Conservation (phyloP, 2,888 invertebrate species). For the Trachelus stipa region DNA sequence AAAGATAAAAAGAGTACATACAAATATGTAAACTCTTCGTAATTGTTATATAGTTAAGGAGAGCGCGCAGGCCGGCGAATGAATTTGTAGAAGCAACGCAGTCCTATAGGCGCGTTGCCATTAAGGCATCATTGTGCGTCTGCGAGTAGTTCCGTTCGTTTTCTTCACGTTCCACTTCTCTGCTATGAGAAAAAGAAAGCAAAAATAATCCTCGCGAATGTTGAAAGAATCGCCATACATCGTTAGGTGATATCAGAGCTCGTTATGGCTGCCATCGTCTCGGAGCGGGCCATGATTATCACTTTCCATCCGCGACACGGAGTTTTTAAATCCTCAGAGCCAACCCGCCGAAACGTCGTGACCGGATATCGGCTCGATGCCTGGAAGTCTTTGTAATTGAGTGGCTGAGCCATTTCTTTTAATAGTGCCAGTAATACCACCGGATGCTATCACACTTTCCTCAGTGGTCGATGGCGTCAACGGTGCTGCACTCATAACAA, state of each 20-base stretch:
- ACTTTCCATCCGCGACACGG: not conserved
- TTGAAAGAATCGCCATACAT: not conserved
- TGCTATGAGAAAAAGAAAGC: not conserved
- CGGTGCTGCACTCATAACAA: constrained; percentile 51
- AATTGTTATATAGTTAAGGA: not conserved
- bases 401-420: constrained; percentile 72
- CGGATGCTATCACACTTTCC: constrained; percentile 66
- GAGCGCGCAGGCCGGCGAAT: not conserved
- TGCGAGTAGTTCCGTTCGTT: constrained; percentile 18
- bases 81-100: constrained; percentile 16
- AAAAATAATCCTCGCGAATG: not conserved
- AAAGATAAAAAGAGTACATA: not conserved
- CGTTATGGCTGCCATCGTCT: not conserved
- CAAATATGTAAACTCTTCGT: not conserved
- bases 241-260: not conserved
- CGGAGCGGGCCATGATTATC: not conserved
- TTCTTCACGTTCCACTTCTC: not conserved
- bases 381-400: constrained; percentile 76
- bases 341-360: constrained; percentile 80
- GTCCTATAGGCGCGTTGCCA: constrained; percentile 31
- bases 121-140: constrained; percentile 60
- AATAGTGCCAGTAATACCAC: constrained; percentile 47
- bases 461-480: constrained; percentile 72
- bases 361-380: constrained; percentile 80
- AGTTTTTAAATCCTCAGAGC: constrained; percentile 66